Base-by-base conservation (phyloP, 2,888 invertebrate genomes). In the Hanleya hanleyi region DNA sequence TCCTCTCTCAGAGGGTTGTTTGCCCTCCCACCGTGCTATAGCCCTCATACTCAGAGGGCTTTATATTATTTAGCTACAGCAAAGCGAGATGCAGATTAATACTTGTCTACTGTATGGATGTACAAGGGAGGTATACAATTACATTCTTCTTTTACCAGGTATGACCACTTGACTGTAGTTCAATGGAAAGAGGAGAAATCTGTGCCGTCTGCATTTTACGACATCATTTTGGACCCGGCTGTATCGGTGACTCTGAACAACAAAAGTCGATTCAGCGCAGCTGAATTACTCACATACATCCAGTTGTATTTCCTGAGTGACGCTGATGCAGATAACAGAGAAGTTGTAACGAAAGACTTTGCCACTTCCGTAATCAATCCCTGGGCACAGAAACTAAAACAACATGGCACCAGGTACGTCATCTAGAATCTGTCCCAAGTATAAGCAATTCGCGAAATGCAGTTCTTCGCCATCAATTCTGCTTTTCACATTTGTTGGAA, bases 221-320 rank as follows among this genome's bases (percentile, higher is more conserved):
- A 74, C 32, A 74, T 74, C 32, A 57, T 74, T 4, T 26, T 74
- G 51, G 49, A 71, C 7, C 74, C 74, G 29, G 67, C 70, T 9
- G 29, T 74, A 15, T 70, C 74, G n/a, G 74, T 70, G 29, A 70
- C 67, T 15, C 35, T 70, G 49, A 74, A 74, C 37, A 67, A 74
- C 51, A 65, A 33, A 6, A 62, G 61, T 32, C 35, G 32, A 4
- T 67, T 70, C 47, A 74, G 74, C 49, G 74, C 74, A 9, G 74
- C 74, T 38, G 74, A 74, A 57, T 65, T 74, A 57, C 36, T 74
- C 18, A 47, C 67, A n/a, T 73, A 49, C 67, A 67, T 71, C 18
- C 70, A 74, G 61, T 50, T 74, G 22, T 74, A 74, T 50, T 74
- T 70, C 62, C 49, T 74, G 37, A 66, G 71, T 15, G 67, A 70